Base-by-base conservation (phyloP, 2,888 invertebrate genomes). In the Gryllus longicercus region DNA sequence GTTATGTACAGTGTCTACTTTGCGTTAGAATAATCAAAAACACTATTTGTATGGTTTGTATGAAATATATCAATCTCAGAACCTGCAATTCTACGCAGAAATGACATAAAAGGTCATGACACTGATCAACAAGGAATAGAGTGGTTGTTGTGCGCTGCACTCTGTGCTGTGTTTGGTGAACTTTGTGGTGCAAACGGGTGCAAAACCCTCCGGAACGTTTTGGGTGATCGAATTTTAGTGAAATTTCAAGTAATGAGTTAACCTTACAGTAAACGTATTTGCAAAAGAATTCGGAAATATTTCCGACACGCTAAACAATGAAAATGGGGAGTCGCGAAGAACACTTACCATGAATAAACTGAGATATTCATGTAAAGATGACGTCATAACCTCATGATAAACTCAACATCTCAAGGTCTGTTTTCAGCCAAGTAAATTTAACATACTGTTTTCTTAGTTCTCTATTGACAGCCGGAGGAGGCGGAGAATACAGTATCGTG, bases 381-480 rank as follows among this genome's bases (percentile, higher is more conserved):
- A 63, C 63, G 63, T 63, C 63, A 63, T 63, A 63, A 63, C 63
- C 63, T 63, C 63, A 63, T 63, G 63, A 63, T 63, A 63, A 63
- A 63, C n/a, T n/a, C 63, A 63, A 63, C 63, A 63, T 63, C 63
- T 63, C 63, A 63, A 63, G 63, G 63, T 63, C 63, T 63, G 63
- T 63, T 63, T 63, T 63, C 63, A 63, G n/a, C 63, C 63, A 63
- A 63, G 63, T n/a, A 18, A 63, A 63, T 63, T 63, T 63, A n/a
- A 63, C 63, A 18, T 63, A 14, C 14, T 63, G n/a, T 63, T 63
- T 14, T 63, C 63, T 63, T 63, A 63, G 63, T 63, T 63, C n/a
- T 63, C 16, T 63, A 14, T n/a, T 63, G 63, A 63, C 63, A 18
- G 63, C n/a, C 63, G 63, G 63, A 63, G 16, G 63, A 18, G 63